A percentile compares a stretch with the other conserved stretches of the same genome.
Evolutionary conservation across 2,888 invertebrate genomes (phyloP).

Genomic region (Mythimna vitellina): DNA sequence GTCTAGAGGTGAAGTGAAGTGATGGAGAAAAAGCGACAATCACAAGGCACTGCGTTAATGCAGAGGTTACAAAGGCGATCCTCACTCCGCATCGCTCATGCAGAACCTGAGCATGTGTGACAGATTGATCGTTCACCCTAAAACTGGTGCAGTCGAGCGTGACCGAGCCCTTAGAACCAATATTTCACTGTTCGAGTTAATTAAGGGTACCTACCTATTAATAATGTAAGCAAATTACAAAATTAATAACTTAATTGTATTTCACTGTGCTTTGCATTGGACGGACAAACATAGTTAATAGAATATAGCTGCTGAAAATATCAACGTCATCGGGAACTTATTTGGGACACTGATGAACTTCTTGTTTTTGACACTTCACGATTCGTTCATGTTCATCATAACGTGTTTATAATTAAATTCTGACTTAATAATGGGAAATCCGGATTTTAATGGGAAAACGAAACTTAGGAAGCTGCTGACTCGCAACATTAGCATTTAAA

Average conservation of each 20-base stretch:
- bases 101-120: conserved; percentile 54
- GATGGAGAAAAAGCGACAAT: conserved; percentile 30
- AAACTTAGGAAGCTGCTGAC: conserved; percentile 44
- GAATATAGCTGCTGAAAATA: conserved; percentile 25
- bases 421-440: conserved; percentile 59
- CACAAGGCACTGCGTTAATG: conserved; percentile 13
- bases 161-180: conserved; percentile 41
- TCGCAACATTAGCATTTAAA: conserved; percentile 61
- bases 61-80: conserved; percentile 20
- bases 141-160: conserved; percentile 56
- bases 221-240: not conserved
- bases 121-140: conserved; percentile 65
- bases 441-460: conserved; percentile 51
- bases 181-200: conserved; percentile 32
- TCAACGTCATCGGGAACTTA: conserved; percentile 21
- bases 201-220: not conserved
- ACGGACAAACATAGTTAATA: not conserved
- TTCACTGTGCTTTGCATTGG: not conserved
- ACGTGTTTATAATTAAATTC: conserved; percentile 42
- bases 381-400: conserved; percentile 34
- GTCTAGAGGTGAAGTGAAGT: conserved; percentile 34
- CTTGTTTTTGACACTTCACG: conserved; percentile 18
- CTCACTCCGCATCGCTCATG: conserved; percentile 29
- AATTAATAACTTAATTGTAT: not conserved
- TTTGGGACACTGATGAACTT: conserved; percentile 36